phyloP scores from a whole-genome alignment of 2,797 vertebrate species.

The Leptatherina wallacei region DNA sequence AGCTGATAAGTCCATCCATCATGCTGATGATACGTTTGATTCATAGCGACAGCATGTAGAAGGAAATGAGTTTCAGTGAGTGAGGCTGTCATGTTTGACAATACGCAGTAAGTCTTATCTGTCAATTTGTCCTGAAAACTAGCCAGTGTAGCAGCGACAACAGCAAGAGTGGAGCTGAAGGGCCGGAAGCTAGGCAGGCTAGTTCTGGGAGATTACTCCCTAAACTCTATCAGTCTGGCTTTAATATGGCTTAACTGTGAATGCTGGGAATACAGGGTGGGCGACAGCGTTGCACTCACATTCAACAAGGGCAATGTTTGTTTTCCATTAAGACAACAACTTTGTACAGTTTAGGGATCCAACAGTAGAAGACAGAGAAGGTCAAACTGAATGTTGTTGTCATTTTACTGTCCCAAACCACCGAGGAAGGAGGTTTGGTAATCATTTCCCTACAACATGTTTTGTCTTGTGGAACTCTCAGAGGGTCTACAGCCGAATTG shows the following conservation, averaged over 20 bases:
- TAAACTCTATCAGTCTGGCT: conserved; percentile 21
- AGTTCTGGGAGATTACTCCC: conserved; percentile 33
- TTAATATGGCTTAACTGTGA: conserved; percentile 19
- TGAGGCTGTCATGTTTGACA: conserved; percentile 81
- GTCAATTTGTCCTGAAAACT: conserved; percentile 69
- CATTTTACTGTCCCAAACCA: not conserved
- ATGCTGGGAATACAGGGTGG: not conserved
- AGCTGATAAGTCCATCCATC: conserved; percentile 83
- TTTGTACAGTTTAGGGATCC: not conserved
- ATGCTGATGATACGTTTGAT: conserved; percentile 84
- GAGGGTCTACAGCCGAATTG: not conserved
- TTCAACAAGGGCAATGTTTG: not conserved
- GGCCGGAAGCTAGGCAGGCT: conserved; percentile 24
- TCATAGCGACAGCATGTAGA: conserved; percentile 71
- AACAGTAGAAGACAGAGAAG: not conserved
- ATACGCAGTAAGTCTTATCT: conserved; percentile 75
- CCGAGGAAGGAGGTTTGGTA: not conserved
- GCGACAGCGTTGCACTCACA: not conserved
- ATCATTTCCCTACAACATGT: not conserved
- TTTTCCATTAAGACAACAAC: not conserved
- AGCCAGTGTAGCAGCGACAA: conserved; percentile 46
- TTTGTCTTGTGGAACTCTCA: not conserved
- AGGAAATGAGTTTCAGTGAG: conserved; percentile 78
- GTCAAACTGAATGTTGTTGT: not conserved
- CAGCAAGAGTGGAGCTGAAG: conserved; percentile 45